Conservation (phyloP, 2,797 vertebrate genomes). For the Poecile montanus region DNA sequence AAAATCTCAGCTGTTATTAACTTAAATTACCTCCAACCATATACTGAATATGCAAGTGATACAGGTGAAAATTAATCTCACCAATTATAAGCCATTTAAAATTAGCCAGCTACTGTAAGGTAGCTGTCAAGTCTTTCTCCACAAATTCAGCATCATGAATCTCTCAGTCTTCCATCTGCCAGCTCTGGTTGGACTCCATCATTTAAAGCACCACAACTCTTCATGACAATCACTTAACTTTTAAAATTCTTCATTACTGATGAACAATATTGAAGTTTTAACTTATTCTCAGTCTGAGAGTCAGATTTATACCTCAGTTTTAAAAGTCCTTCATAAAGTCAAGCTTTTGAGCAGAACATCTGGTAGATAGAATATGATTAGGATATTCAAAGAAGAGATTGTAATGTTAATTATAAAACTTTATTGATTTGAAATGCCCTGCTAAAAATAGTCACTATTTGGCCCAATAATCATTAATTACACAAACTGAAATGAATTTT, state of each 20-base stretch:
- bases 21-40: background rate
- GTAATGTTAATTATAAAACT: background rate
- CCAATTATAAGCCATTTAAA: background rate
- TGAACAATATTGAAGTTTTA: background rate
- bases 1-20: background rate
- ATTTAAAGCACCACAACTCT: background rate
- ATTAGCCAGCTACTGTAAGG: background rate
- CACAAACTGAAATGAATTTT: background rate
- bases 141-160: background rate
- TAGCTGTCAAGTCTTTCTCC: background rate
- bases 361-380: background rate
- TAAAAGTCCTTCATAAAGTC: background rate
- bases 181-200: rapidly evolving
- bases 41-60: background rate
- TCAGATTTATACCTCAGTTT: background rate
- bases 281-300: background rate
- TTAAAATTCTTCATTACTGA: background rate
- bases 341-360: background rate
- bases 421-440: background rate
- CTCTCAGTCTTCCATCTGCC: background rate
- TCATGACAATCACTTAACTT: background rate
- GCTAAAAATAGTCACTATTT: background rate
- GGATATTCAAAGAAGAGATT: background rate
- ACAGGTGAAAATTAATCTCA: background rate
- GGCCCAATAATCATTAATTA: background rate